Percentiles rank a stretch among this genome's conserved stretches.
These are phyloP conservation scores for Busseola fusca DNA, from an alignment of 2,888 invertebrate species.

Conservation along the genomic window DNA sequence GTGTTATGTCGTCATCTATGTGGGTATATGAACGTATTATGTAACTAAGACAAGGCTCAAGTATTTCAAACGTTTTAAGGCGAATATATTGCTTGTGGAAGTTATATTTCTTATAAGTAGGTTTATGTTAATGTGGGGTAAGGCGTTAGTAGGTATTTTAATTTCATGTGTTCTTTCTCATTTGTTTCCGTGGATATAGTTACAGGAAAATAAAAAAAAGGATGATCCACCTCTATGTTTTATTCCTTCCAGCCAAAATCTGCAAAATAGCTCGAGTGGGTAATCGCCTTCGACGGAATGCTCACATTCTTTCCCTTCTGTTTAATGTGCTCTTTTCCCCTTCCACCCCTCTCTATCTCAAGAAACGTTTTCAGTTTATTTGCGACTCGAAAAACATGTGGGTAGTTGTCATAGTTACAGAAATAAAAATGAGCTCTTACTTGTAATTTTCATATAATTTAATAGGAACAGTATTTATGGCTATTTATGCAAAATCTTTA, in stretches of 20 bases:
- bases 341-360: too few relatives aligned
- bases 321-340: too few relatives aligned
- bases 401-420: too few relatives aligned
- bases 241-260: background rate
- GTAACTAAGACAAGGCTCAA: constrained; percentile 21
- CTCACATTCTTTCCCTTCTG: too few relatives aligned
- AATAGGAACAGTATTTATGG: too few relatives aligned
- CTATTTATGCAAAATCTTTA: too few relatives aligned
- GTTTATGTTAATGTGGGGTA: background rate
- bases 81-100: constrained; percentile 1
- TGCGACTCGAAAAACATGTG: too few relatives aligned
- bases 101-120: background rate
- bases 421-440: too few relatives aligned
- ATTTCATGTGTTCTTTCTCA: background rate
- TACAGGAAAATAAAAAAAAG: background rate
- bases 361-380: too few relatives aligned
- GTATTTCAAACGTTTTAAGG: constrained; percentile 15
- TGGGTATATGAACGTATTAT: constrained; percentile 20
- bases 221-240: background rate
- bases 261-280: too few relatives aligned
- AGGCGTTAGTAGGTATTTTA: background rate
- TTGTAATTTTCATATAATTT: too few relatives aligned
- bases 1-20: constrained; percentile 25
- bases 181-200: background rate
- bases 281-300: too few relatives aligned